phyloP scores from a whole-genome alignment of 2,113 vertebrate species.

The Rhombomys opimus region DNA sequence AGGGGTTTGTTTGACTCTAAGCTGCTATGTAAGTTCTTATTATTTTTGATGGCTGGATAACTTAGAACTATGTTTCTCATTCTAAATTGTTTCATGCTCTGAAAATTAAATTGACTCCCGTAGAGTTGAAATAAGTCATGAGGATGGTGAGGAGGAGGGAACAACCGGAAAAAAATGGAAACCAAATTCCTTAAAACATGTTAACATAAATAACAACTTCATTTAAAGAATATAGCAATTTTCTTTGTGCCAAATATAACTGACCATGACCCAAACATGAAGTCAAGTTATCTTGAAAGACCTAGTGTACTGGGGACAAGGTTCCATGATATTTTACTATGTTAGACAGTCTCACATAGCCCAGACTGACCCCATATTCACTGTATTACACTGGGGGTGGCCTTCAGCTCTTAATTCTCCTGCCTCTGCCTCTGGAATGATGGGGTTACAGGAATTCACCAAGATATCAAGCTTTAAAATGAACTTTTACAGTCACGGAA shows the following conservation, averaged over 20 bases:
- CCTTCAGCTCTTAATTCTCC: neutral
- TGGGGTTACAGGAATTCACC: neutral
- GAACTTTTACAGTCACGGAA: neutral
- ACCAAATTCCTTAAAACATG: neutral
- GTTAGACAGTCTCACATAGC: neutral
- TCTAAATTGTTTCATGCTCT: neutral
- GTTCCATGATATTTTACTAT: neutral
- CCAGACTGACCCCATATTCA: neutral
- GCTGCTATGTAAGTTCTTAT: neutral
- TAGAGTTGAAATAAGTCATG: neutral
- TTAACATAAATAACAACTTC: neutral
- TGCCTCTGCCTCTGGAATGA: neutral
- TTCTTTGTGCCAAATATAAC: neutral
- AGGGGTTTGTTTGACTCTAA: neutral
- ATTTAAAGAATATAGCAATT: neutral
- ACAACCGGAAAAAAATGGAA: neutral
- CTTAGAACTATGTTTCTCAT: slow-evolving; percentile 3
- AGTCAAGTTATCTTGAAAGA: neutral
- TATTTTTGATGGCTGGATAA: neutral
- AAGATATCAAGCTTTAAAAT: neutral
- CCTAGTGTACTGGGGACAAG: neutral
- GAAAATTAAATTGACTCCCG: neutral
- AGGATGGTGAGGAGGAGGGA: neutral
- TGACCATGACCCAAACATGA: neutral
- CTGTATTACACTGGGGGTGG: neutral